Conservation (phyloP, 2,113 vertebrate species). For the Microcebus griseorufus region DNA sequence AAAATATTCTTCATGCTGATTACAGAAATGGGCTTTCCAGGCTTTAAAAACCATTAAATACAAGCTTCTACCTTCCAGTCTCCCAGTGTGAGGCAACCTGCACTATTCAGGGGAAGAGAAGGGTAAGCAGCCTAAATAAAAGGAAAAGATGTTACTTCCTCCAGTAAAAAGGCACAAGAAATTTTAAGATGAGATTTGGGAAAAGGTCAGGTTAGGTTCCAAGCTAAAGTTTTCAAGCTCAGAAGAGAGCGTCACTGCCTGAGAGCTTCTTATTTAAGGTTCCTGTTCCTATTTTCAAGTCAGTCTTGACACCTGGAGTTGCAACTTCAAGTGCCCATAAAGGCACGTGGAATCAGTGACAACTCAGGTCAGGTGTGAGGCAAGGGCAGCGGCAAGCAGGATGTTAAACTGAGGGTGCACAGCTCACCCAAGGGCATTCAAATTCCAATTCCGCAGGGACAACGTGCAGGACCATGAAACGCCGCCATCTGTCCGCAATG, state of each 20-base stretch:
- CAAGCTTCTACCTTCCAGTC: neutral
- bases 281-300: neutral
- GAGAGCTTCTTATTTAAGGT: neutral
- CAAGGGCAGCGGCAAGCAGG: neutral
- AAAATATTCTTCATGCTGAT: neutral
- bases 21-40: neutral
- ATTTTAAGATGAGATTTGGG: neutral
- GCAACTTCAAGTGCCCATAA: neutral
- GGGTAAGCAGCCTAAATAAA: neutral
- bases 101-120: neutral
- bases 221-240: neutral
- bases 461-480: neutral
- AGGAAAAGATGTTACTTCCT: neutral
- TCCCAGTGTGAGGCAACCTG: neutral
- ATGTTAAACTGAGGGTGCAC: neutral
- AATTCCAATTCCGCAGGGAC: neutral
- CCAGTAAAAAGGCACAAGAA: neutral
- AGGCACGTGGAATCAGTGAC: neutral
- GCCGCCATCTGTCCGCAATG: too few relatives aligned
- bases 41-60: neutral
- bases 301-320: neutral
- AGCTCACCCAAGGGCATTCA: neutral
- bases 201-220: slow-evolving; percentile 1
- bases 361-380: neutral
- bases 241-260: neutral